Percentiles rank a stretch among this genome's conserved stretches.
Evolutionary conservation across 2,888 invertebrate genomes (phyloP).

Genomic region (Eupsilia transversa): DNA sequence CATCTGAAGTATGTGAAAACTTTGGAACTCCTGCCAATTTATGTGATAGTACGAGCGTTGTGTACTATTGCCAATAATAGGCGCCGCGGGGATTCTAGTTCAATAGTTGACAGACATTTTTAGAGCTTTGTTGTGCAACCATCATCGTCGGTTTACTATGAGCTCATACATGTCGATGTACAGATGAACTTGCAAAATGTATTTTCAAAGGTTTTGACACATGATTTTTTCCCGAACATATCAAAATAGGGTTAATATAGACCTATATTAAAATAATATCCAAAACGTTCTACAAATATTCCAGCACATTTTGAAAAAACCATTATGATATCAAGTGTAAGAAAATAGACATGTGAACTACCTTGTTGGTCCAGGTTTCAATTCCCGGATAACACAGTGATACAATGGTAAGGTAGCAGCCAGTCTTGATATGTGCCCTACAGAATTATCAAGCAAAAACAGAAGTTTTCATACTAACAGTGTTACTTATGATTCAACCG

Average conservation of each 20-base stretch:
- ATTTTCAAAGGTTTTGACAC: not conserved
- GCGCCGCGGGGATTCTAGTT: conserved; percentile 62
- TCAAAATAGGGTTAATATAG: not conserved
- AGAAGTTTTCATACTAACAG: too few relatives aligned
- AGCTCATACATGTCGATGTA: not conserved
- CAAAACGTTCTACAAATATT: not conserved
- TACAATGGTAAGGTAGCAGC: too few relatives aligned
- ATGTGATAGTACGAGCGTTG: conserved; percentile 53
- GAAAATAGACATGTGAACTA: too few relatives aligned
- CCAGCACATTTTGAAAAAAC: not conserved
- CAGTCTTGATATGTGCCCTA: too few relatives aligned
- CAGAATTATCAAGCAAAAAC: too few relatives aligned
- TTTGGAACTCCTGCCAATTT: conserved; percentile 58
- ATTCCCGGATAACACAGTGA: too few relatives aligned
- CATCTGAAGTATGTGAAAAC: conserved; percentile 53
- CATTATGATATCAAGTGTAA: not conserved
- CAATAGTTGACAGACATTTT: conserved; percentile 58
- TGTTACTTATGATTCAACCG: too few relatives aligned
- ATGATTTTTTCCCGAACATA: not conserved
- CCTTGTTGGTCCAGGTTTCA: too few relatives aligned
- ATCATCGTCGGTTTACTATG: conserved; percentile 3
- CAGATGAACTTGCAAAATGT: too few relatives aligned
- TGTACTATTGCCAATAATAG: conserved; percentile 62
- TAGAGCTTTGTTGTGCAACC: conserved; percentile 52
- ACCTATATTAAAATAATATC: not conserved